Percentiles rank a stretch among this genome's conserved stretches.
Evolutionary conservation across 2,888 invertebrate species (phyloP).

Genomic region (Synanthedon tipuliformis): DNA sequence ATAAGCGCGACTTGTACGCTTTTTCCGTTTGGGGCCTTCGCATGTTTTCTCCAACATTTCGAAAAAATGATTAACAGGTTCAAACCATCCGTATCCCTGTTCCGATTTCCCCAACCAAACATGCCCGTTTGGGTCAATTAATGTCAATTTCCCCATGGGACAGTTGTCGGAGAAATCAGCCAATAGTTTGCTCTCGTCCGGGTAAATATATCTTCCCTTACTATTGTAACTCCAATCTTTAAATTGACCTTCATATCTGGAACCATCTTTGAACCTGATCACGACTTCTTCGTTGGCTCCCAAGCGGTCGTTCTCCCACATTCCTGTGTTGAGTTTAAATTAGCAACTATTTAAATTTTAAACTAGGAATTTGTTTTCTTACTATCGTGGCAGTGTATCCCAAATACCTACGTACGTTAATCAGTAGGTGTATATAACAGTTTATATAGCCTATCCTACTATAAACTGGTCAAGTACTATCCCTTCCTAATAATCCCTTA

Average conservation of each 20-base stretch:
- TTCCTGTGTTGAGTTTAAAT: conserved; percentile 25
- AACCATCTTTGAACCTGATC: conserved; percentile 55
- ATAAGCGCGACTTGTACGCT: conserved; percentile 5
- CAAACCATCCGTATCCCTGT: conserved; percentile 44
- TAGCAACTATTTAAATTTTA: no score
- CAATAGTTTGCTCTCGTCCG: conserved; percentile 55
- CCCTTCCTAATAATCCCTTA: no score
- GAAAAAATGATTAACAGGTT: conserved; percentile 54
- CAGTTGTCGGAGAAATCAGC: conserved; percentile 64
- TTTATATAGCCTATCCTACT: no score
- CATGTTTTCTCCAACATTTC: conserved; percentile 33
- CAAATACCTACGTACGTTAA: no score
- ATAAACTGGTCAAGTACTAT: no score
- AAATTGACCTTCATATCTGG: conserved; percentile 58
- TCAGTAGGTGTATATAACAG: no score
- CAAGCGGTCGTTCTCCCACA: conserved; percentile 68
- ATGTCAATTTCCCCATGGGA: conserved; percentile 45
- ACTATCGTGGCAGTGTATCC: no score
- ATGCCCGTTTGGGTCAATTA: conserved; percentile 65
- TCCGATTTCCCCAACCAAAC: conserved; percentile 63
- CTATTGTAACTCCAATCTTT: conserved; percentile 61
- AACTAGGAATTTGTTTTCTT: no score
- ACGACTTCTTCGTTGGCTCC: conserved; percentile 31
- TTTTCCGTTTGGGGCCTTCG: conserved; percentile 12
- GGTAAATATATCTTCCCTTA: conserved; percentile 58